phyloP scores from a whole-genome alignment of 2,888 invertebrate species.

The Amphipoea lucens region DNA sequence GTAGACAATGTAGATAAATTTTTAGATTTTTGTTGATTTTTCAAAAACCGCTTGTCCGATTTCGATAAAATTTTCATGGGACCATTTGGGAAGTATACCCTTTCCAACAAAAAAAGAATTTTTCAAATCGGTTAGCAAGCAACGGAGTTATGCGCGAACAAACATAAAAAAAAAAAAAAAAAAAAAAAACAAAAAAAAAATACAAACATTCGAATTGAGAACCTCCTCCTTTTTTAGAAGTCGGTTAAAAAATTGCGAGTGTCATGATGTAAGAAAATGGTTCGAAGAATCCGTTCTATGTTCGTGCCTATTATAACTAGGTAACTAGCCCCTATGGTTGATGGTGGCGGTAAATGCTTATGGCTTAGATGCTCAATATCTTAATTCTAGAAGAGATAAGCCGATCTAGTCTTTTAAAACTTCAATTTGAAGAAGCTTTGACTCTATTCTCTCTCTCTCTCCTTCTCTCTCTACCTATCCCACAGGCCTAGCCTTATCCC shows the following conservation, averaged over 20 bases:
- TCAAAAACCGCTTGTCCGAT: no score
- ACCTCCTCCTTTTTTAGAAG: no score
- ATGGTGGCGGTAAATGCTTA: neutral
- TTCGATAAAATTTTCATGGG: no score
- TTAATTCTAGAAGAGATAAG: neutral
- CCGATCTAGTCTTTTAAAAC: neutral
- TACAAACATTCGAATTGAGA: no score
- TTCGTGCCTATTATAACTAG: neutral
- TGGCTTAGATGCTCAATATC: neutral
- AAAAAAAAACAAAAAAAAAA: no score
- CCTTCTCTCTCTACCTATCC: neutral
- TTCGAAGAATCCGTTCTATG: neutral
- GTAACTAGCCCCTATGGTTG: neutral
- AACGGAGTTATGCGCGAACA: no score
- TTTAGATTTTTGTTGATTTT: no score
- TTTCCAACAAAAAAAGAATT: no score
- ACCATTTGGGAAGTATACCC: no score
- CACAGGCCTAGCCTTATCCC: neutral
- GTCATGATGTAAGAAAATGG: neutral
- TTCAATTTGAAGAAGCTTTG: neutral
- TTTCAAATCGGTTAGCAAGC: no score
- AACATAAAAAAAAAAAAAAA: no score
- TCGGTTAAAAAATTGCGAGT: conserved; percentile 8
- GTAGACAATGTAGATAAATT: no score
- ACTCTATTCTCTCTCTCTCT: neutral